Conservation (phyloP, 2,113 vertebrate species). For the Myiozetetes cayanensis region DNA sequence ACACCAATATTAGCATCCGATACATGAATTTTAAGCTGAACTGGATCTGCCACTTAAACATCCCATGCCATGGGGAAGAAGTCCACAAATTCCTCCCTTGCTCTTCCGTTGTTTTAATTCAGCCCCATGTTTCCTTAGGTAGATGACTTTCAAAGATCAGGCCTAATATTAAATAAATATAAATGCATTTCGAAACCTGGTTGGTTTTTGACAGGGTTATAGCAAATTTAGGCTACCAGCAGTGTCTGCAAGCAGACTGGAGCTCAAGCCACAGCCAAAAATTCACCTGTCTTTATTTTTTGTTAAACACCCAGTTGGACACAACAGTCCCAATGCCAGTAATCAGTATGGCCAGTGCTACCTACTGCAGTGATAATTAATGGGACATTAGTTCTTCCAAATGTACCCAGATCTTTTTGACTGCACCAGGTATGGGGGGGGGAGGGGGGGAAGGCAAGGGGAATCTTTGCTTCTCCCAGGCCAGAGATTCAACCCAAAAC, state of each 20-base stretch:
- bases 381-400: not conserved
- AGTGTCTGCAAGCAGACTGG: not conserved
- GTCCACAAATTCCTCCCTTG: not conserved
- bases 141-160: not conserved
- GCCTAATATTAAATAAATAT: not conserved
- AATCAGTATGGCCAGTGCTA: not conserved
- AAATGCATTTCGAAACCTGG: not conserved
- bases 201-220: not conserved
- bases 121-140: not conserved
- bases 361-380: not conserved
- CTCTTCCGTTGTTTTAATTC: not conserved
- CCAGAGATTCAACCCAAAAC: not conserved
- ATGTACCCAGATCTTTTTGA: not conserved
- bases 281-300: not conserved
- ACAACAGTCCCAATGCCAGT: accelerated
- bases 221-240: not conserved
- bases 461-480: not conserved
- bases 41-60: not conserved
- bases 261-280: not conserved
- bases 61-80: not conserved
- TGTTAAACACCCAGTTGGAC: not conserved
- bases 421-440: not conserved
- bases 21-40: not conserved
- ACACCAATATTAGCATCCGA: accelerated
- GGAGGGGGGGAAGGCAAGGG: accelerated